These are phyloP conservation scores for Pangasius krempfi DNA, from an alignment of 2,797 vertebrate genomes.

Conservation along the genomic window DNA sequence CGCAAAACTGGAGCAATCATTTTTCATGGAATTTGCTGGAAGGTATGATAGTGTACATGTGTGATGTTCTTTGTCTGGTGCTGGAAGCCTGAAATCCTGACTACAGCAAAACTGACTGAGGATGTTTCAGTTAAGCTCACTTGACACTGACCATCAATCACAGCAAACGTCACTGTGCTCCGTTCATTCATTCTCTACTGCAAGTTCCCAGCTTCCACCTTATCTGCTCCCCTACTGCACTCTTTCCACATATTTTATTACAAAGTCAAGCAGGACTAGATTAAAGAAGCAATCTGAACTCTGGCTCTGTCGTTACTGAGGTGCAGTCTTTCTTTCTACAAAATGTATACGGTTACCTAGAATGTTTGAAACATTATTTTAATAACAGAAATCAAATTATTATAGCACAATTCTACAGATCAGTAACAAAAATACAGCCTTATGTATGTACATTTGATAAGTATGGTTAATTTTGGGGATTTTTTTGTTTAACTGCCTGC, in stretches of 20 bases:
- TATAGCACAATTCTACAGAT: not conserved
- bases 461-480: not conserved
- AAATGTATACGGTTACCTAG: not conserved
- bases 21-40: slow-evolving; percentile 52
- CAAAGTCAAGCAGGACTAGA: slow-evolving; percentile 33
- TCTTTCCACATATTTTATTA: slow-evolving; percentile 39
- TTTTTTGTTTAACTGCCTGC: not conserved
- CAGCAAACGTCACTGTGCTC: slow-evolving; percentile 6
- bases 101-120: slow-evolving; percentile 39
- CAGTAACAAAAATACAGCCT: not conserved
- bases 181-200: not conserved
- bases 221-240: slow-evolving; percentile 19
- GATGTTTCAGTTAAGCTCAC: slow-evolving; percentile 53
- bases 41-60: slow-evolving; percentile 49
- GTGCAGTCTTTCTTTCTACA: not conserved
- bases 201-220: slow-evolving; percentile 11
- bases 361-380: not conserved
- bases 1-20: slow-evolving; percentile 50
- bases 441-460: not conserved
- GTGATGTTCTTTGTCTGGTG: slow-evolving; percentile 44
- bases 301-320: not conserved
- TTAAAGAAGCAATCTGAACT: slow-evolving; percentile 37
- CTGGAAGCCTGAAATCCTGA: slow-evolving; percentile 39
- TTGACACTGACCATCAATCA: slow-evolving; percentile 52
- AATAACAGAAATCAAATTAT: not conserved